Base-by-base conservation (phyloP, 2,113 vertebrate genomes). In the Platanista minor region DNA sequence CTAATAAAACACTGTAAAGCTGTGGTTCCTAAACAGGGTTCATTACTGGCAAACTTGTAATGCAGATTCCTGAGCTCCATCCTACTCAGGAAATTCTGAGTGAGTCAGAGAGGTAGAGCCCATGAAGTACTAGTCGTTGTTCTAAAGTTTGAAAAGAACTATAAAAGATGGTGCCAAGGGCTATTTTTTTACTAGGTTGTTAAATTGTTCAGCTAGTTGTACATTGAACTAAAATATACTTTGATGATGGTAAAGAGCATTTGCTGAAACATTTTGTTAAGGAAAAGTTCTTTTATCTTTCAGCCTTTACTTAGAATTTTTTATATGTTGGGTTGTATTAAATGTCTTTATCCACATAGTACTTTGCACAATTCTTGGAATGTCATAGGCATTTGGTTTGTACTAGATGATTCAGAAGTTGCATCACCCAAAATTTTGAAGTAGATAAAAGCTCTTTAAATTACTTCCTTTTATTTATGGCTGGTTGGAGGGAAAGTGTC, bases 241-340 rank as follows among this genome's bases (percentile, higher is more conserved):
- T 94, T 86, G 62, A 84, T 87, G 11, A 25, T 85, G 18, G 46
- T 87, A 20, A 82, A 96, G 67, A 69, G 81, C 29, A 49, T 85
- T 89, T 91, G 31, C 59, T 62, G 25, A 85, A 95, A 94, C 71
- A 46, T 87, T 93, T 93, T 93, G 61, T 74, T 83, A 46, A 33
- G 71, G 52, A 69, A 72, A 72, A 23, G 11, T 49, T 87, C 4
- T 43, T 54, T 81, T 71, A 33, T 80, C 46, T 87, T 88, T 88
- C 39, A 84, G 4, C 15, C 36, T 62, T 87, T 29, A 29, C 36
- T 82, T 92, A 75, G 13, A 77, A 52, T 75, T 62, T 95, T n/a
- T 74, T 61, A 11, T 20, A 8, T 33, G 10, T 67, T 94, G 41
- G 15, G 4, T 57, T 67, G 12, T 54, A 18, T 59, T 90, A 57